Evolutionary conservation across 1,140 invertebrate species (phyloP).

Genomic region (Tenebrio molitor): DNA sequence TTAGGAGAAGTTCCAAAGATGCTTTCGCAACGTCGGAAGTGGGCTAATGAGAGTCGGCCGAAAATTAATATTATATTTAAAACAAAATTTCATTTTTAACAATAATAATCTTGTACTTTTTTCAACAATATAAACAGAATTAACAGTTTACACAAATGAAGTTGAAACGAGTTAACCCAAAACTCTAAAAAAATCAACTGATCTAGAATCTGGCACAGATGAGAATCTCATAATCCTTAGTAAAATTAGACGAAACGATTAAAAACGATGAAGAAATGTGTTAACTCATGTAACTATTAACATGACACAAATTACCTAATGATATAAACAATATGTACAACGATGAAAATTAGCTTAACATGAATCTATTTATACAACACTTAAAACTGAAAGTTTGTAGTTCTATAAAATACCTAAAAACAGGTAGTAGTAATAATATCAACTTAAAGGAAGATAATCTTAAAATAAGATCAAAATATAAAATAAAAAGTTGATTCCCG

Average conservation of each 20-base stretch:
- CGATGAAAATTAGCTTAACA: constrained; percentile 37
- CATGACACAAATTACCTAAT: constrained; percentile 33
- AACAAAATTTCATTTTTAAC: constrained; percentile 36
- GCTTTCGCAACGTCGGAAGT: no score
- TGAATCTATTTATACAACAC: constrained; percentile 34
- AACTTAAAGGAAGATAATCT: constrained; percentile 37
- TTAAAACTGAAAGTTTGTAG: constrained; percentile 13
- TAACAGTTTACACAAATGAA: constrained; percentile 29
- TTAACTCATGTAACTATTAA: constrained; percentile 37
- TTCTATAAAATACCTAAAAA: constrained; percentile 37
- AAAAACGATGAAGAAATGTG: constrained; percentile 18
- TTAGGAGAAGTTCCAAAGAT: no score
- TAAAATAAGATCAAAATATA: constrained; percentile 38
- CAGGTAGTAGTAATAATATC: constrained; percentile 25
- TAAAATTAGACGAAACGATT: not conserved
- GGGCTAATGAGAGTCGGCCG: no score
- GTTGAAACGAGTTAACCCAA: constrained; percentile 33
- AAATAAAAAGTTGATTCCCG: constrained; percentile 31
- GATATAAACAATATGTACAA: constrained; percentile 36
- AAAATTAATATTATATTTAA: constrained; percentile 40
- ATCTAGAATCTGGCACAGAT: constrained; percentile 12
- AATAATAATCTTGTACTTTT: constrained; percentile 41
- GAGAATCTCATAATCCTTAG: constrained; percentile 2
- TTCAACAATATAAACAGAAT: constrained; percentile 40
- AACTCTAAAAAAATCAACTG: constrained; percentile 20